Evolutionary conservation across 2,113 vertebrate genomes (phyloP).

Genomic region (Cyphomyrus discorhynchus): DNA sequence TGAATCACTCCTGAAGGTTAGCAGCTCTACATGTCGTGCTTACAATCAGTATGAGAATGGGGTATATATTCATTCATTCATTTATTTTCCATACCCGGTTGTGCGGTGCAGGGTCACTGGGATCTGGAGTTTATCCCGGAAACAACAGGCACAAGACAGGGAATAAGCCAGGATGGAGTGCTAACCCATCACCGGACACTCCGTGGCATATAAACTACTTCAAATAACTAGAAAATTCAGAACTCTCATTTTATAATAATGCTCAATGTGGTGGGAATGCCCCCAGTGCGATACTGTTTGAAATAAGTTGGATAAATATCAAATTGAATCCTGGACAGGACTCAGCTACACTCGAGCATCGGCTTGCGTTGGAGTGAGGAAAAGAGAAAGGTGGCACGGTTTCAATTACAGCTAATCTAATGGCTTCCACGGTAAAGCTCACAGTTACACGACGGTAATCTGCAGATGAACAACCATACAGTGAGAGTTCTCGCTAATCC

Average conservation of each 20-base stretch:
- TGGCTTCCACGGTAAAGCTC: not conserved
- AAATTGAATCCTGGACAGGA: not conserved
- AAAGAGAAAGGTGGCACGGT: not conserved
- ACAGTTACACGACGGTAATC: not conserved
- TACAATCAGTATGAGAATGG: not conserved
- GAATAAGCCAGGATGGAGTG: not conserved
- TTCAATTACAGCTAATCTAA: not conserved
- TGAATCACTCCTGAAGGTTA: not conserved
- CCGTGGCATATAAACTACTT: not conserved
- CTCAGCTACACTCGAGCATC: not conserved
- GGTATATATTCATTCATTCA: not conserved
- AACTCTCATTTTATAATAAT: not conserved
- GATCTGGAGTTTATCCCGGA: not conserved
- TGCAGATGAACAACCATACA: not conserved
- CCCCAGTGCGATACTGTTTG: not conserved
- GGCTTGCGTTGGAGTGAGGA: not conserved
- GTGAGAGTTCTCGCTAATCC: not conserved
- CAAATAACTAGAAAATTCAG: not conserved
- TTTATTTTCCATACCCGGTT: not conserved
- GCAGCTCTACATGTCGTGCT: not conserved
- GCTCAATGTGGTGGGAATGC: not conserved
- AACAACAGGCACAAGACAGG: not conserved
- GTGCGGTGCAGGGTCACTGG: not conserved
- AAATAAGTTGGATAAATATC: not conserved
- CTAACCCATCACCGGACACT: not conserved